These are phyloP conservation scores for Subacronicta megacephala DNA, from an alignment of 2,888 invertebrate genomes.

Conservation along the genomic window DNA sequence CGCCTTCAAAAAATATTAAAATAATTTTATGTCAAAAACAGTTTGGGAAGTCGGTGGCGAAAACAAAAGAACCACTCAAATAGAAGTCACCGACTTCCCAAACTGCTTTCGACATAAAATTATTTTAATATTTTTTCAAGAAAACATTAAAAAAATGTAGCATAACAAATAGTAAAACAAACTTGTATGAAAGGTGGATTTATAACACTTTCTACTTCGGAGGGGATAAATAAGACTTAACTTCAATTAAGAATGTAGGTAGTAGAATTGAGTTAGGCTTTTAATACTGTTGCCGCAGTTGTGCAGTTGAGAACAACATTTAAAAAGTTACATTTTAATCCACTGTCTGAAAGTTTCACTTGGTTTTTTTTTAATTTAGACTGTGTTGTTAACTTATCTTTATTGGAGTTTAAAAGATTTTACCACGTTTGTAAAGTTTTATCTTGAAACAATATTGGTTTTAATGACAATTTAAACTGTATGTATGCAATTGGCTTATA, in stretches of 20 bases:
- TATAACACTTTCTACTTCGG: conserved; percentile 20
- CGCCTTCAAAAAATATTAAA: no score
- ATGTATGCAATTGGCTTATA: no score
- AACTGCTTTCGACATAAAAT: no score
- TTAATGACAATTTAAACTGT: background rate
- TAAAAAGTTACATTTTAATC: conserved; percentile 33
- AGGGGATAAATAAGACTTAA: conserved; percentile 49
- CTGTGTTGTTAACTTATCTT: conserved; percentile 29
- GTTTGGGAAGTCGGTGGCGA: no score
- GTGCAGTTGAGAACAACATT: conserved; percentile 10
- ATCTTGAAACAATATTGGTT: background rate
- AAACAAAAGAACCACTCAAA: no score
- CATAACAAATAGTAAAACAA: no score
- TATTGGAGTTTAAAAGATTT: conserved; percentile 32
- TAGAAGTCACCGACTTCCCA: no score
- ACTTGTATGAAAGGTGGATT: conserved; percentile 15
- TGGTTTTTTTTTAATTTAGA: conserved; percentile 22
- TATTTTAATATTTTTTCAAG: no score
- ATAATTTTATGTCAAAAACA: no score
- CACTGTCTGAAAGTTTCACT: conserved; percentile 27
- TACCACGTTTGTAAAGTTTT: conserved; percentile 10
- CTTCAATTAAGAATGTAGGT: conserved; percentile 46
- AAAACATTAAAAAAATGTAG: no score
- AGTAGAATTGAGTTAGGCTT: conserved; percentile 44
- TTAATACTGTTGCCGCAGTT: conserved; percentile 36